These are phyloP conservation scores for Microtus montanus DNA, from an alignment of 2,113 vertebrate genomes.

Conservation along the genomic window DNA sequence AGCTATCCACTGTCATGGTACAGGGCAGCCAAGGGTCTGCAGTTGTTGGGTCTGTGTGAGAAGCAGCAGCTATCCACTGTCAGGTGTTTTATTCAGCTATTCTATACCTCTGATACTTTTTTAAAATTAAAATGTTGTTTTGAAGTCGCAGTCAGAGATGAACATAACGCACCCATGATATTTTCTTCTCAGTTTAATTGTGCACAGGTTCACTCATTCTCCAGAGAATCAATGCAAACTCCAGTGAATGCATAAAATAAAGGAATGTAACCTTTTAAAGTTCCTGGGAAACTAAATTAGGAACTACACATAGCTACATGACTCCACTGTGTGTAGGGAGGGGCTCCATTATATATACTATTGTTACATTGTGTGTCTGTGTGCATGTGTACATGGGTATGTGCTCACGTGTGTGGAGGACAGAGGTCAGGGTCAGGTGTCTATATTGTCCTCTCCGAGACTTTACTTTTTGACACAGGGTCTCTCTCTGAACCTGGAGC, in stretches of 20 bases:
- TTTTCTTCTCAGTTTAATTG: neutral
- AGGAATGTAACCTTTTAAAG: neutral
- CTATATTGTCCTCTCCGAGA: too few species aligned
- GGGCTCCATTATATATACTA: neutral
- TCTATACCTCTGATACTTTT: neutral
- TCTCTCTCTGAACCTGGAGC: too few species aligned
- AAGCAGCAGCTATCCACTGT: neutral
- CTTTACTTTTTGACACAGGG: too few species aligned
- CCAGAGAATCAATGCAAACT: neutral
- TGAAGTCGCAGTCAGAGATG: neutral
- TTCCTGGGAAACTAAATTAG: slow-evolving; percentile 27
- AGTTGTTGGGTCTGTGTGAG: neutral
- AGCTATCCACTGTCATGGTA: accelerated
- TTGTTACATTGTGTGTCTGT: too few species aligned
- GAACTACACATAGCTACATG: too few species aligned
- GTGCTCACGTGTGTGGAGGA: too few species aligned
- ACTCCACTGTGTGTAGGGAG: neutral
- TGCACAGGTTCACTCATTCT: neutral
- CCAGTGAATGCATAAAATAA: neutral
- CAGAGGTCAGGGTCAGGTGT: too few species aligned
- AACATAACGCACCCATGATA: neutral
- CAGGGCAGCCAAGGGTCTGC: neutral
- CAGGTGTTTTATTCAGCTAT: neutral
- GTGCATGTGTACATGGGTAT: too few species aligned
- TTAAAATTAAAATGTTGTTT: neutral